phyloP scores from a whole-genome alignment of 2,888 invertebrate species.

The Erebia palarica region DNA sequence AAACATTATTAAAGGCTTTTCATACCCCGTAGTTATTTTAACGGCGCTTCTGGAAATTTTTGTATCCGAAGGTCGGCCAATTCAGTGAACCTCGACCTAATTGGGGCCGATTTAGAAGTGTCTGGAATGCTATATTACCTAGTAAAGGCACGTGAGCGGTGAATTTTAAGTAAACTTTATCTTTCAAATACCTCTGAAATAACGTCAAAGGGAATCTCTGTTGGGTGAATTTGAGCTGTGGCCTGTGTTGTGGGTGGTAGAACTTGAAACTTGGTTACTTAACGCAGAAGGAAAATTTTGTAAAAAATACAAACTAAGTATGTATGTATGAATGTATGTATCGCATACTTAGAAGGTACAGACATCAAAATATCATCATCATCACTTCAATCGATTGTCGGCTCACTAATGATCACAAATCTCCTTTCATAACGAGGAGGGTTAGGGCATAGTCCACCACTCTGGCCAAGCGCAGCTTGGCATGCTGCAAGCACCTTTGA shows the following conservation, averaged over 20 bases:
- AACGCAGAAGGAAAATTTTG: neutral
- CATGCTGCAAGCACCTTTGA: no score
- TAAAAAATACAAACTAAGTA: neutral
- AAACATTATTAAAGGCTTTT: neutral
- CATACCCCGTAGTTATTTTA: constrained; percentile 2
- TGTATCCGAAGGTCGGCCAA: neutral
- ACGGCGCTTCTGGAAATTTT: neutral
- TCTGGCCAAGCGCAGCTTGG: no score
- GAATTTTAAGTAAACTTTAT: constrained; percentile 5
- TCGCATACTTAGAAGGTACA: no score
- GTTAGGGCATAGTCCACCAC: no score
- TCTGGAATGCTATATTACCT: neutral
- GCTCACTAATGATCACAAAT: no score
- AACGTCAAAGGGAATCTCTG: neutral
- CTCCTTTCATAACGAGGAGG: no score
- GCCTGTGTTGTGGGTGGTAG: no score
- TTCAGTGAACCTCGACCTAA: constrained; percentile 12
- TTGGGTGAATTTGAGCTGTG: neutral
- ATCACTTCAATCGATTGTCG: no score
- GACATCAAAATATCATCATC: neutral
- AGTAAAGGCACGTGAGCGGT: neutral
- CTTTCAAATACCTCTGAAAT: neutral
- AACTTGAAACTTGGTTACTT: neutral
- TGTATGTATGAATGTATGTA: no score
- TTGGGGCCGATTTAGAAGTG: constrained; percentile 6